phyloP scores from a whole-genome alignment of 2,888 invertebrate genomes.

The Eucriotettix oculatus region DNA sequence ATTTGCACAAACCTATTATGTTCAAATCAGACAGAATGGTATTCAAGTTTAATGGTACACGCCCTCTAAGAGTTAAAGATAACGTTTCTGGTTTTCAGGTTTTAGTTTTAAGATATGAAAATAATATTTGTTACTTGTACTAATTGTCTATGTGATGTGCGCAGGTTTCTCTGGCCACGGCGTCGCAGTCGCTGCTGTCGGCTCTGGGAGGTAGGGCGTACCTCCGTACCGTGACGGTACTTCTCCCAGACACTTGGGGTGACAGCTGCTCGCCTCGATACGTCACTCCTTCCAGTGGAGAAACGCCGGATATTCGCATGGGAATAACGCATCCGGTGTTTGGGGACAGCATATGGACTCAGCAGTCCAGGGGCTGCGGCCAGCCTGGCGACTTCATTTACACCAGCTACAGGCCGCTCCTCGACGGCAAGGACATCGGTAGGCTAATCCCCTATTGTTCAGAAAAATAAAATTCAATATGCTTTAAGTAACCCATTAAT shows the following conservation, averaged over 20 bases:
- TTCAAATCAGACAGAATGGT: too few relatives aligned
- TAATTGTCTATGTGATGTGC: not conserved
- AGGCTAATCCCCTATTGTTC: not conserved
- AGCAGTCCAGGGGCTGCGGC: conserved; percentile 42
- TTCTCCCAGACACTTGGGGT: conserved; percentile 42
- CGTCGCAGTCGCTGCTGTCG: conserved; percentile 36
- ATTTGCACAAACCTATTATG: too few relatives aligned
- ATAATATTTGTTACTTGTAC: too few relatives aligned
- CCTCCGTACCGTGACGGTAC: conserved; percentile 37
- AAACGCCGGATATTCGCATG: conserved; percentile 34
- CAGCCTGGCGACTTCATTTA: conserved; percentile 39
- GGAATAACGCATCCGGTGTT: conserved; percentile 33
- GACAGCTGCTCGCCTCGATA: conserved; percentile 27
- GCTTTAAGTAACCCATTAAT: too few relatives aligned
- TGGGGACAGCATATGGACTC: conserved; percentile 37
- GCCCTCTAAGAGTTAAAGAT: too few relatives aligned
- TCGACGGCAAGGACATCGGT: conserved; percentile 23
- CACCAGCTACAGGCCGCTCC: conserved; percentile 27
- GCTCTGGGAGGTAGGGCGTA: conserved; percentile 38
- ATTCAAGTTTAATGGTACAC: too few relatives aligned
- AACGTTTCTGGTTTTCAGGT: too few relatives aligned
- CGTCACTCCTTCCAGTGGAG: conserved; percentile 30
- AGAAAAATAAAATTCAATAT: too few relatives aligned
- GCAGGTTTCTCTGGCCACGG: conserved; percentile 35
- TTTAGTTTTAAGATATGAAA: too few relatives aligned